Evolutionary conservation across 2,797 vertebrate species (phyloP).

Genomic region (Rhinoraja longicauda): DNA sequence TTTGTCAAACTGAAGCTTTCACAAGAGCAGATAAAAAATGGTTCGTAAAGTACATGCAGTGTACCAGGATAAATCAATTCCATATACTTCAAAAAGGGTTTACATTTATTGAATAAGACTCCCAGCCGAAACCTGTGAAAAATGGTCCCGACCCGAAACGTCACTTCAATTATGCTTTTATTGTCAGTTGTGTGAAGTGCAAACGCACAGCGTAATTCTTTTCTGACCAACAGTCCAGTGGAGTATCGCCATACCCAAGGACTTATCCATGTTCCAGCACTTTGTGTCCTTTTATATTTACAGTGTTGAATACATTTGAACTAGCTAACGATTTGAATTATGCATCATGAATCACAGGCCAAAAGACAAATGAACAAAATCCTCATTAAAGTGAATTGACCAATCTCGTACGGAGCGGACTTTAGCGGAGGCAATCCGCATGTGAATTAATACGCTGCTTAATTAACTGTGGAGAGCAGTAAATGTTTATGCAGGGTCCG

Average conservation of each 20-base stretch:
- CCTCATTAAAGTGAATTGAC: not conserved
- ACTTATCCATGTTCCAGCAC: too few relatives aligned
- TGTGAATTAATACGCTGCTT: not conserved
- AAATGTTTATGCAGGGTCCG: not conserved
- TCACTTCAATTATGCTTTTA: too few relatives aligned
- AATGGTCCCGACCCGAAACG: too few relatives aligned
- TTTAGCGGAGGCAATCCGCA: not conserved
- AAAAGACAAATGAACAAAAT: not conserved
- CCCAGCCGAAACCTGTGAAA: too few relatives aligned
- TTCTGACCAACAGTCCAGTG: too few relatives aligned
- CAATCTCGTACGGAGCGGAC: not conserved
- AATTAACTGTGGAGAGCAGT: not conserved
- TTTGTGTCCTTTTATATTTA: too few relatives aligned
- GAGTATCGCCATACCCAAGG: too few relatives aligned
- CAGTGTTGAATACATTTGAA: not conserved
- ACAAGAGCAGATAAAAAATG: too few relatives aligned
- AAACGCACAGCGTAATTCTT: too few relatives aligned
- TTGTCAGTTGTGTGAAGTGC: too few relatives aligned
- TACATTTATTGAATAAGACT: too few relatives aligned
- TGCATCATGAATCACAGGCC: not conserved
- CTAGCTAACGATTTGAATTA: not conserved
- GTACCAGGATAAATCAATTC: not conserved
- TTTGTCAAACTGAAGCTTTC: too few relatives aligned
- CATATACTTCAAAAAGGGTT: not conserved
- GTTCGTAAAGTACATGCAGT: not conserved